Evolutionary conservation across 2,797 vertebrate genomes (phyloP), one percentile per base, ranked within the genome.

Genomic region (Enoplosus armatus): DNA sequence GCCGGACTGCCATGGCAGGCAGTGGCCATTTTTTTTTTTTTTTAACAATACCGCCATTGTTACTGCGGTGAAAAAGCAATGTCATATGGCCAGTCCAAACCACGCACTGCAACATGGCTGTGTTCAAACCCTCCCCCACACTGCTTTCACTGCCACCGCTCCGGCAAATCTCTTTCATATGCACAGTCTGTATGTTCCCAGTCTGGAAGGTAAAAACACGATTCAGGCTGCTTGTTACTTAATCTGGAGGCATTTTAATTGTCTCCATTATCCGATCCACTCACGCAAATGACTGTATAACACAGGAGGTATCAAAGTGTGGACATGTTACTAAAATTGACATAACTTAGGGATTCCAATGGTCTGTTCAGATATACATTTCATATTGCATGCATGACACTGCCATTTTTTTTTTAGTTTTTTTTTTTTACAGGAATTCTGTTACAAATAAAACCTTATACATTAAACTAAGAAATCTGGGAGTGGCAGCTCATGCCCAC

Each of bases 11-110:
- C 14, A 27, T 20, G 71, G 35, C 33, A 82, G 47, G 68, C 54
- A 71, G 67, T 68, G 84, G 61, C 65, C 87, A 73, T 77, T 37
- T 51, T n/a, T n/a, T n/a, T n/a, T n/a, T n/a, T n/a, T n/a, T n/a
- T n/a, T 70, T 56, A 53, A 90, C 86, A 90, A 89, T 63, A 47
- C 65, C 26, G 69, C 86, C 74, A 80, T 92, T 93, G 92, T 93
- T 76, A 58, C 72, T 69, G 75, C 65, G 29, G 72, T 60, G 75
- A 92, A 85, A 89, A 62, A 82, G 75, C 88, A 76, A 47, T 65
- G 86, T 92, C 91, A 93, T 89, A 81, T 85, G 89, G 75, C 72
- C 24, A 22, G 58, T 62, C 56, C 33, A 41, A 56, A 89, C 62
- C 86, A 29, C 74, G 59, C 77, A 81, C 69, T 64, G 77, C 85